Base-by-base conservation (phyloP, 1,140 invertebrate genomes). In the Lycorma delicatula region DNA sequence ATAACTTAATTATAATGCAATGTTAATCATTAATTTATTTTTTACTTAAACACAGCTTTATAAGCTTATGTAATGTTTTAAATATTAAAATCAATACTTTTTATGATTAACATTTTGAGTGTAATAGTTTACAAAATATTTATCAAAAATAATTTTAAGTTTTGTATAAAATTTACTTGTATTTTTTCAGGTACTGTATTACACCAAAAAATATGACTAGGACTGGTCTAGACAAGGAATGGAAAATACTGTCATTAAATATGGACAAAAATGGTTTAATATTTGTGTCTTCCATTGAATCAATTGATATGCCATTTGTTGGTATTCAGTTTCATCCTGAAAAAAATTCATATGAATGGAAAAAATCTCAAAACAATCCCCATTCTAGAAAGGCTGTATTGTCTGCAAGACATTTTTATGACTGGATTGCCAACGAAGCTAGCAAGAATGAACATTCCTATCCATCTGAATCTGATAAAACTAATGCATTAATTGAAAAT, bases 241-340 rank as follows among this genome's bases (percentile, higher is more conserved):
- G 86, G 77, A 73, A 70, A 18, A 74, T 89, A 7, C 70, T 91
- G 16, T 83, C 88, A 1, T 68, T 81, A 0, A 89, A 88, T 69
- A 68, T 75, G 41, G 90, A 92, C 65, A 16, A 20, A 11, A 70
- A 84, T 46, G 80, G 79, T 12, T 62, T 81, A 0, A 70, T 80
- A 66, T 93, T 88, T 65, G 81, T 82, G 63, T 85, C 84, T 1
- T 72, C 74, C 0, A 66, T 86, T 31, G 86, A 88, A 66, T 81
- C 79, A 66, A 75, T 61, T 63, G 79, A 71, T 69, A 80, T 71
- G 63, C 92, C 92, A n/a, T 85, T 94, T 68, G 94, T 88, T 71
- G 91, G 83, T 1, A 72, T 89, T 0, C 89, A 93, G 68, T 96
- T 89, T 70, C 92, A 96, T 72, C 92, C 92, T 0, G 92, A 96